phyloP scores from a whole-genome alignment of 2,113 vertebrate species.

The Sylvia atricapilla region DNA sequence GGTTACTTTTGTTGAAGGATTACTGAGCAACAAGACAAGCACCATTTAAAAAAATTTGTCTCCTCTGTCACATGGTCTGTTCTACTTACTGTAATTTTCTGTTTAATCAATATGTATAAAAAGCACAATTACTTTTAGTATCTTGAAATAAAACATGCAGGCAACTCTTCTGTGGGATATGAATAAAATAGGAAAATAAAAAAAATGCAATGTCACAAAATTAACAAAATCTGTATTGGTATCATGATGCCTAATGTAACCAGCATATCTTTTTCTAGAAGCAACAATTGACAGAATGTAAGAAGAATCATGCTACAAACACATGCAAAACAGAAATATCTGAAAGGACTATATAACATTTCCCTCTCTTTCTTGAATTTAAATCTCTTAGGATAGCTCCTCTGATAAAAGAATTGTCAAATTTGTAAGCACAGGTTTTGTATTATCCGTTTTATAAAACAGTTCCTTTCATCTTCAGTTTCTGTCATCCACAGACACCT shows the following conservation, averaged over 20 bases:
- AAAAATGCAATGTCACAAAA: background rate
- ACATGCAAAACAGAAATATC: background rate
- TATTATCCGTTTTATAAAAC: background rate
- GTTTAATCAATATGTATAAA: background rate
- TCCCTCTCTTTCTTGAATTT: background rate
- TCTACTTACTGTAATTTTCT: background rate
- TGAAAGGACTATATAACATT: background rate
- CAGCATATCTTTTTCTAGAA: background rate
- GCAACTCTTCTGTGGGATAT: background rate
- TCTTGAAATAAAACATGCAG: background rate
- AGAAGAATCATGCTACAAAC: background rate
- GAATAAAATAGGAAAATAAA: accelerated
- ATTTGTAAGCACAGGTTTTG: background rate
- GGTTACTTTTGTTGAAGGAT: background rate
- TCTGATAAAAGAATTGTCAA: background rate
- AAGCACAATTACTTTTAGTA: background rate
- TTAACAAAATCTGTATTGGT: background rate
- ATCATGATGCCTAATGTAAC: background rate
- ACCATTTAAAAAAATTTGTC: background rate
- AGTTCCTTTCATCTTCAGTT: background rate
- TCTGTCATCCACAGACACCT: background rate
- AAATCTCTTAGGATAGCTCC: background rate
- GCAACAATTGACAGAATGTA: background rate
- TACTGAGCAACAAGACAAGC: background rate
- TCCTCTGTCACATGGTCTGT: background rate